Evolutionary conservation across 1,140 invertebrate genomes (phyloP), one percentile per base, ranked within the genome.

Genomic region (Dendroctonus valens): DNA sequence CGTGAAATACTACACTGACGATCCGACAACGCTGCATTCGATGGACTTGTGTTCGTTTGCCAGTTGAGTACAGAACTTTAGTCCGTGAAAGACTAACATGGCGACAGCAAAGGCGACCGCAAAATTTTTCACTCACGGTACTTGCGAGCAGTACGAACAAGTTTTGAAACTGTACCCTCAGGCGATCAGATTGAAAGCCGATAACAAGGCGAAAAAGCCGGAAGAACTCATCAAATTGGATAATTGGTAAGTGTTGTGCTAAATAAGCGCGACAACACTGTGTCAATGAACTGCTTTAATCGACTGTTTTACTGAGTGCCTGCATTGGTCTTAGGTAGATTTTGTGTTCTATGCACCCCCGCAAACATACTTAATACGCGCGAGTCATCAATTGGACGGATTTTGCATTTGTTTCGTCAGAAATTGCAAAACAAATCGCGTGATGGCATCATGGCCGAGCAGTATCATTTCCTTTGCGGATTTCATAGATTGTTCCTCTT

Each of bases 141-240:
- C 90, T 78, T 86, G 89, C 73, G 85, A 83, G 80, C 91, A 94
- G 80, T 95, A 93, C 82, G 88, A 92, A 77, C 89, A 91, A 82
- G 91, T 94, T 74, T 85, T 92, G 72, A 90, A 91, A 81, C 83
- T 94, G 73, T 95, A 95, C 81, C 91, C 92, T 68, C 87, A 93
- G 82, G 93, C 91, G 67, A 82, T 96, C 51, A 86, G 87, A 79
- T 80, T 94, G 70, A 94, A 94, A 81, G 92, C 93, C 57, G 90
- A 93, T 81, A 86, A 85, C 76, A 92, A 91, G 78, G 89, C 85
- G 74, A 95, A 94, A 84, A 94, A 92, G 82, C 91, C 92, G 52
- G 92, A 94, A 79, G 93, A 96, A 82, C 86, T 95, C 71, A 90
- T 95, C 80, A 94, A 93, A 82, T 83, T 95, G 79, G 93, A 96